Percentiles rank a stretch among this genome's conserved stretches.
phyloP scores from a whole-genome alignment of 2,113 vertebrate species.

The Gobius niger region DNA sequence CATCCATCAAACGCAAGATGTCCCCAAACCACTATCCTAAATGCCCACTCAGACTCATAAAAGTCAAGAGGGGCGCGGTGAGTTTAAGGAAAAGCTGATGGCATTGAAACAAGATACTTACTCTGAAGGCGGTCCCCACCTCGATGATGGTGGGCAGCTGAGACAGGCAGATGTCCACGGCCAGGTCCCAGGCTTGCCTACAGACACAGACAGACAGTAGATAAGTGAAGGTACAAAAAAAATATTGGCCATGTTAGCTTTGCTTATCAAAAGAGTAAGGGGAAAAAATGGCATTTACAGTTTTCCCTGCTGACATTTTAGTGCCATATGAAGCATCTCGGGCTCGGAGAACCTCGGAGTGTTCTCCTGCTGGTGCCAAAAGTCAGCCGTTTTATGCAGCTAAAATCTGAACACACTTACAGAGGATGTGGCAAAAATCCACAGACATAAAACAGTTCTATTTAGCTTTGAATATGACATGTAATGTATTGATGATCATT shows the following conservation, averaged over 20 bases:
- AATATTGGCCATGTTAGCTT: too few relatives aligned
- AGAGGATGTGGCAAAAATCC: neutral
- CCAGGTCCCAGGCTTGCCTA: constrained; percentile 99
- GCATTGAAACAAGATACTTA: constrained; percentile 69
- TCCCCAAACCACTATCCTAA: constrained; percentile 10
- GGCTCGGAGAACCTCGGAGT: too few relatives aligned
- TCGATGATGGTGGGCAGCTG: constrained; percentile 98
- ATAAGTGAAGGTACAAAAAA: neutral
- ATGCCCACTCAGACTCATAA: constrained; percentile 7
- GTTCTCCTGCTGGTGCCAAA: too few relatives aligned
- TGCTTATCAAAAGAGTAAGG: too few relatives aligned
- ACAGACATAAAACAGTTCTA: too few relatives aligned
- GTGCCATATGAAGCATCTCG: too few relatives aligned
- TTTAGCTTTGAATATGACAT: too few relatives aligned
- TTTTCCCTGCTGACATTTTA: too few relatives aligned
- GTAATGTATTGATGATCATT: too few relatives aligned
- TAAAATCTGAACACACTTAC: neutral
- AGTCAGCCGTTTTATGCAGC: neutral
- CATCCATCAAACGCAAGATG: constrained; percentile 41
- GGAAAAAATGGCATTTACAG: too few relatives aligned
- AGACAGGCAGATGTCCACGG: constrained; percentile 97
- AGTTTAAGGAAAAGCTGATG: constrained; percentile 2
- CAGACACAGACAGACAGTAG: constrained; percentile 24
- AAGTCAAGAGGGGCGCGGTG: neutral
- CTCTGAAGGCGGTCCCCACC: constrained; percentile 95